Base-by-base conservation (phyloP, 2,797 vertebrate genomes). In the Karalla daura region DNA sequence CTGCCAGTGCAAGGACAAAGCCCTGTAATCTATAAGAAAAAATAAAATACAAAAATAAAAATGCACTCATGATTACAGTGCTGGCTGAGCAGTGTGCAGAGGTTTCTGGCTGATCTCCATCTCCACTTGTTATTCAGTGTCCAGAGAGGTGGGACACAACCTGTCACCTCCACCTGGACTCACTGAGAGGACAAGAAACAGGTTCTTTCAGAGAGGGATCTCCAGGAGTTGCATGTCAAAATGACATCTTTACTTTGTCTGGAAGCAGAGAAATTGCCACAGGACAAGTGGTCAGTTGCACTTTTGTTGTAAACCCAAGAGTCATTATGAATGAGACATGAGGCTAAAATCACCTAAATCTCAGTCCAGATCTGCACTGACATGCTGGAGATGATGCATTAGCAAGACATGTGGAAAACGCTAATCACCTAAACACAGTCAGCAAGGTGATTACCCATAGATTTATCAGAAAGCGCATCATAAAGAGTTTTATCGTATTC, bases 31-130 rank as follows among this genome's bases (percentile, higher is more conserved):
- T 13, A 33, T 30, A 30, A 30, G 10, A 10, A 30, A 30, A 30
- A 10, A 24, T 54, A 30, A 50, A 14, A 68, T 49, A 28, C 33
- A 33, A 46, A 7, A 70, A 52, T 33, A 43, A 37, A 52, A 7
- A 0, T 3, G 27, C 55, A 11, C 43, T 49, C 20, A 9, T 55
- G 65, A 86, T 78, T 53, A 78, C 62, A 76, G 73, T 50, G 46
- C 45, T 67, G 37, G 15, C 69, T 49, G 9, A n/a, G 40, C 7
- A 33, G 2, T 12, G 47, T 56, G 49, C 37, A 36, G 41, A 62
- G 30, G 56, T 74, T 56, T 25, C 58, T 61, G 33, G 63, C 73
- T 70, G 70, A 53, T 52, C 21, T 53, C 18, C 47, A 50, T 7
- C 47, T 45, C 36, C 23, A 12, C 24, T 24, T 35, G 14, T n/a